Conservation (phyloP, 1,140 invertebrate species). For the Lordiphosa clarofinis region DNA sequence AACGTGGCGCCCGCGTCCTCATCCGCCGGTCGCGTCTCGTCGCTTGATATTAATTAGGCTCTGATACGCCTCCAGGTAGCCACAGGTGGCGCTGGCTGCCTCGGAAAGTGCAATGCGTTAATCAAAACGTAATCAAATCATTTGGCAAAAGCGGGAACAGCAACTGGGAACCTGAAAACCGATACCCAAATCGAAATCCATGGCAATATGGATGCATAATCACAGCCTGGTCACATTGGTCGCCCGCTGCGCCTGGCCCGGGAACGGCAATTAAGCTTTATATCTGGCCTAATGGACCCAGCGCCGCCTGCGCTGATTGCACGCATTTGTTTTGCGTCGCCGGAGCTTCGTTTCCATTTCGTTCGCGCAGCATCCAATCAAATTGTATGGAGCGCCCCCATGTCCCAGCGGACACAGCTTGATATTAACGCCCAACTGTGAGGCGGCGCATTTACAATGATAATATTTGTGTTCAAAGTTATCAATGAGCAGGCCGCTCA, state of each 20-base stretch:
- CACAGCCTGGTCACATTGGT: conserved; percentile 55
- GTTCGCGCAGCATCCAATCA: conserved; percentile 32
- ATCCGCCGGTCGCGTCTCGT: conserved; percentile 22
- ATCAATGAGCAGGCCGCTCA: conserved; percentile 61
- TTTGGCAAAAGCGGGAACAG: conserved; percentile 54
- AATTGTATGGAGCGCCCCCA: conserved; percentile 25
- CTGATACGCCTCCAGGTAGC: conserved; percentile 68
- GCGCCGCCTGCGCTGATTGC: conserved; percentile 79
- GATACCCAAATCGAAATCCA: conserved; percentile 17
- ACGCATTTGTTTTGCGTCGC: conserved; percentile 70
- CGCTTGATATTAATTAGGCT: conserved; percentile 74
- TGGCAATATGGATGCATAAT: conserved; percentile 9
- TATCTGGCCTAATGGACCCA: conserved; percentile 79
- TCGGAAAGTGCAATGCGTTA: conserved; percentile 74
- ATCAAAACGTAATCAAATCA: conserved; percentile 77
- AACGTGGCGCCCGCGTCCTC: conserved; percentile 21
- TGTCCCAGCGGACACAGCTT: conserved; percentile 47
- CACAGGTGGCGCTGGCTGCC: conserved; percentile 73
- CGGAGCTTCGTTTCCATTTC: not conserved
- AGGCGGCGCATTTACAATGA: conserved; percentile 78
- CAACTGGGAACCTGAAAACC: conserved; percentile 13
- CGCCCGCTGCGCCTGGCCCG: conserved; percentile 64
- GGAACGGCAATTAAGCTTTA: conserved; percentile 79
- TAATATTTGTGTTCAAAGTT: conserved; percentile 77
- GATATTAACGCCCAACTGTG: conserved; percentile 78